A percentile compares a stretch with the other conserved stretches of the same genome.
phyloP scores from a whole-genome alignment of 2,888 invertebrate genomes.

The Rotaria magnacalcarata region DNA sequence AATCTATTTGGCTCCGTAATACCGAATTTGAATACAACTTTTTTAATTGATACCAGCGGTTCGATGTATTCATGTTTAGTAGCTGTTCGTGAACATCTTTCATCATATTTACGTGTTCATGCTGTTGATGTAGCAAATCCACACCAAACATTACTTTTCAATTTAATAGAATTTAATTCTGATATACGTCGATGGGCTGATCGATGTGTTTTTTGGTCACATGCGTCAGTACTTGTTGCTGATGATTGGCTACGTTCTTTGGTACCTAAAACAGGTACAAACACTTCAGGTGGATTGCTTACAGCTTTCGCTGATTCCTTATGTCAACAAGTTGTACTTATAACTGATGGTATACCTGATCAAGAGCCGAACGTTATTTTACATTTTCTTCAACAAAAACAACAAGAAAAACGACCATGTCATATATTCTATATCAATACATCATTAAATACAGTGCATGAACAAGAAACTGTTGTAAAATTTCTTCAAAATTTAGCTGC shows the following conservation, averaged over 20 bases:
- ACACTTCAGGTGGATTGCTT: conserved; percentile 56
- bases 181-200: conserved; percentile 58
- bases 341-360: conserved; percentile 58
- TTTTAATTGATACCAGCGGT: conserved; percentile 59
- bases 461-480: conserved; percentile 52
- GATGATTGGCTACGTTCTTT: conserved; percentile 55
- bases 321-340: conserved; percentile 56
- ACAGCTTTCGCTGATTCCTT: conserved; percentile 53
- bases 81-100: conserved; percentile 56
- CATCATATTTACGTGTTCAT: conserved; percentile 52
- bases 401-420: conserved; percentile 50
- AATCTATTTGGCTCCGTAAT: conserved; percentile 19
- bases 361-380: conserved; percentile 55
- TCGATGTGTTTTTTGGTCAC: conserved; percentile 56
- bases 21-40: conserved; percentile 53
- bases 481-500: conserved; percentile 55
- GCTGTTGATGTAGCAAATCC: conserved; percentile 48
- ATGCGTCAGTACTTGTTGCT: conserved; percentile 56
- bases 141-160: conserved; percentile 52
- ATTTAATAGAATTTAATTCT: conserved; percentile 57
- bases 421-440: conserved; percentile 56
- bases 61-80: conserved; percentile 56
- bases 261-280: conserved; percentile 56
- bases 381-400: conserved; percentile 50
- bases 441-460: conserved; percentile 49